These are phyloP conservation scores for Invenusta paracnida DNA, from an alignment of 2,888 invertebrate genomes.

Conservation along the genomic window DNA sequence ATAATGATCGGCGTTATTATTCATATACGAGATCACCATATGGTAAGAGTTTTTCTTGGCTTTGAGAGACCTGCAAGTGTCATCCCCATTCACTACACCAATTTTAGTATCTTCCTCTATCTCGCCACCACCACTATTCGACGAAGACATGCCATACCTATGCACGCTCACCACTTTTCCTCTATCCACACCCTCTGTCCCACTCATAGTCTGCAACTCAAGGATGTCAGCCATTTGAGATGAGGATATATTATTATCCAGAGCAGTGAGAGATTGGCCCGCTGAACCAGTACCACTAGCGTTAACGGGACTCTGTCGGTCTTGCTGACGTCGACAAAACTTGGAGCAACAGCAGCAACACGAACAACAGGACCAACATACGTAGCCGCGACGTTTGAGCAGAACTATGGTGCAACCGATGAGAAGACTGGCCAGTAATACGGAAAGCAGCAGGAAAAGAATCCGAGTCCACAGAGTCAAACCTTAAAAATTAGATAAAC, in stretches of 20 bases:
- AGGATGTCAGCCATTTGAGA: neutral
- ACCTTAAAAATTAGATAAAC: too few species aligned
- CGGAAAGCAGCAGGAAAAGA: neutral
- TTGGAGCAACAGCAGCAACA: neutral
- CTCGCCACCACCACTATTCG: too few species aligned
- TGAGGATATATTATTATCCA: too few species aligned
- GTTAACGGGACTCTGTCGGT: neutral
- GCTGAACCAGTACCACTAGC: neutral
- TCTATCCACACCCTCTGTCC: neutral
- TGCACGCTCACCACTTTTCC: neutral
- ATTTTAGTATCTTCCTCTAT: neutral
- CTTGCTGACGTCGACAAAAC: neutral
- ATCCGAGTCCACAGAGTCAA: neutral
- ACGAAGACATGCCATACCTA: too few species aligned
- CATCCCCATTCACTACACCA: neutral
- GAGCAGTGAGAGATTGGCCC: too few species aligned
- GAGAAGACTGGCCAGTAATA: neutral
- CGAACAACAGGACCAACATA: neutral
- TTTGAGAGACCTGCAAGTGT: neutral
- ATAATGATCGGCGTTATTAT: slow-evolving; percentile 8
- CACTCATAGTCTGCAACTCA: neutral
- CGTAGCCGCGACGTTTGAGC: neutral
- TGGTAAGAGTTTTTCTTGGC: neutral
- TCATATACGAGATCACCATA: neutral
- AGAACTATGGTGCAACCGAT: neutral